Evolutionary conservation across 2,888 invertebrate genomes (phyloP).

Genomic region (Trimorus sp.): DNA sequence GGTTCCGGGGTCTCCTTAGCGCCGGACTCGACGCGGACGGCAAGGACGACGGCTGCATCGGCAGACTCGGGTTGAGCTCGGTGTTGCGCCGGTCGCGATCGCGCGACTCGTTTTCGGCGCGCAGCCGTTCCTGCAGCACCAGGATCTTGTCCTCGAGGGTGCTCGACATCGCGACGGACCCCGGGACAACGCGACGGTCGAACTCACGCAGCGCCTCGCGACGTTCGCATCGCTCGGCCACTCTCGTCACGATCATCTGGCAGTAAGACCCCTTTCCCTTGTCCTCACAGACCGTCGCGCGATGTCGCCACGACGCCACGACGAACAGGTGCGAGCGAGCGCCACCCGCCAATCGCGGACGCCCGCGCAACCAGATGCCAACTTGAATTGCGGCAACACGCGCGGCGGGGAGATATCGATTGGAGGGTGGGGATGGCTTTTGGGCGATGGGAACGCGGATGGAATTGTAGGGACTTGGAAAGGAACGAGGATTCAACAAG

Average conservation of each 20-base stretch:
- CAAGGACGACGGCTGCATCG: conserved; percentile 80
- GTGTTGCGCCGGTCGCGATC: conserved; percentile 84
- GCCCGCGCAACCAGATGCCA: too few relatives aligned
- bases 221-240: conserved; percentile 77
- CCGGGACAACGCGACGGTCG: conserved; percentile 58
- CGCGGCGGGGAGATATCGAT: too few relatives aligned
- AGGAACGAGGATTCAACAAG: too few relatives aligned
- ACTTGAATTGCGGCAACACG: too few relatives aligned
- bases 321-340: too few relatives aligned
- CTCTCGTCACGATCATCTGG: not conserved
- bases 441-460: too few relatives aligned
- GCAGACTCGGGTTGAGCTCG: conserved; percentile 78
- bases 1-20: conserved; percentile 84
- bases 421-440: too few relatives aligned
- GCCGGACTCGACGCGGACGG: conserved; percentile 79
- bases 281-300: too few relatives aligned
- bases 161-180: conserved; percentile 84
- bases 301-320: too few relatives aligned
- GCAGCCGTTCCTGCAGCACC: conserved; percentile 90
- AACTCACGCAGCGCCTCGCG: conserved; percentile 73
- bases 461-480: too few relatives aligned
- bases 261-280: too few relatives aligned
- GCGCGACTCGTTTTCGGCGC: conserved; percentile 86
- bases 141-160: conserved; percentile 91
- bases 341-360: too few relatives aligned